Evolutionary conservation across 1,140 invertebrate species (phyloP).

Genomic region (Saccostrea cuccullata): DNA sequence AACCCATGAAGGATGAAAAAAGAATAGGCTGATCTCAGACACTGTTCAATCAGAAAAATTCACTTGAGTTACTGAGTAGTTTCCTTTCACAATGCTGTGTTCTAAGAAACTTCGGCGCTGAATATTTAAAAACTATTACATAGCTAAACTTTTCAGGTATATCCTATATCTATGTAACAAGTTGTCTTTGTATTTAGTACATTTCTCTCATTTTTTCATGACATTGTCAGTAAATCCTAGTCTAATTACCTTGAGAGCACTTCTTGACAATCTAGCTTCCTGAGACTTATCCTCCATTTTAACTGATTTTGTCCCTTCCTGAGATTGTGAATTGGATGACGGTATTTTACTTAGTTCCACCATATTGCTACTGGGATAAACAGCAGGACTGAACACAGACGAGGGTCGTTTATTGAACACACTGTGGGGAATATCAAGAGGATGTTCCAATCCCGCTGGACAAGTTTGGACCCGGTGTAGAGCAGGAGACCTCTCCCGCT

Average conservation of each 20-base stretch:
- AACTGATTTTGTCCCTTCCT: background rate
- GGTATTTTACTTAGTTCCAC: background rate
- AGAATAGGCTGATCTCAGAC: background rate
- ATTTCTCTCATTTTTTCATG: too few relatives aligned
- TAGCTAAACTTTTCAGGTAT: too few relatives aligned
- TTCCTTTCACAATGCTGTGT: too few relatives aligned
- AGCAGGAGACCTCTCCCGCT: background rate
- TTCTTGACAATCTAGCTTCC: background rate
- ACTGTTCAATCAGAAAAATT: background rate
- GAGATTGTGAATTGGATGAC: conserved; percentile 1
- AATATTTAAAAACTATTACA: too few relatives aligned
- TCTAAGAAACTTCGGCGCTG: too few relatives aligned
- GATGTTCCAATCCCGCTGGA: conserved; percentile 4
- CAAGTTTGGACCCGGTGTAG: background rate
- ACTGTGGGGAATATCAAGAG: conserved; percentile 36
- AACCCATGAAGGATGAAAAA: background rate
- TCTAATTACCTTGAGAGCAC: background rate
- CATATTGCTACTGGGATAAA: conserved; percentile 1
- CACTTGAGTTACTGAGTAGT: too few relatives aligned
- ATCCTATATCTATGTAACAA: too few relatives aligned
- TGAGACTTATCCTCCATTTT: background rate
- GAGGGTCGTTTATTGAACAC: conserved; percentile 47
- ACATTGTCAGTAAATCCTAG: too few relatives aligned
- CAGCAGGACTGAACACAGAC: conserved; percentile 42
- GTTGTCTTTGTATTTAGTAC: too few relatives aligned